These are phyloP conservation scores for Spongilla lacustris DNA, from an alignment of 37 sponge, comb jelly and placozoan genomes.

Conservation along the genomic window DNA sequence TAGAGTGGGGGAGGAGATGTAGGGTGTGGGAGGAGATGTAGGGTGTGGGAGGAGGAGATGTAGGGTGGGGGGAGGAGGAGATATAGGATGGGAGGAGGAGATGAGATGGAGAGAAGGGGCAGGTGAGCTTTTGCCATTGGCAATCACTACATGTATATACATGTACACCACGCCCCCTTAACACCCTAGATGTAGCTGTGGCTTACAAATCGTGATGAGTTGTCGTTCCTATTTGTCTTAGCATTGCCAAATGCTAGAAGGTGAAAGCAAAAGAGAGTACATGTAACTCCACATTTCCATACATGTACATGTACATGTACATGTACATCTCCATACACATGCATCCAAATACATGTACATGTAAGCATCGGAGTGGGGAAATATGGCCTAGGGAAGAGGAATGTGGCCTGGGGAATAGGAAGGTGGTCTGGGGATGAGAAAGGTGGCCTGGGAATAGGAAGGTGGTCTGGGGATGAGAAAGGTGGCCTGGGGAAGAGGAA, in stretches of 20 bases:
- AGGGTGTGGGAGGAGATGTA: background rate
- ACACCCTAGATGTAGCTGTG: background rate
- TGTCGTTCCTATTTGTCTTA: conserved; percentile 86
- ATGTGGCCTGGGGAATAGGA: too few relatives aligned
- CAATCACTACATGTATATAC: too few relatives aligned
- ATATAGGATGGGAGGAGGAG: background rate
- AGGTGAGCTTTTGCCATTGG: too few relatives aligned
- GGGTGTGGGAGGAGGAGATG: background rate
- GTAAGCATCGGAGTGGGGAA: too few relatives aligned
- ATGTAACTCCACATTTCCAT: background rate
- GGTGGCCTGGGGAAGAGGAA: too few relatives aligned
- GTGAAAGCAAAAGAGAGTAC: background rate
- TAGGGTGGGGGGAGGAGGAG: background rate
- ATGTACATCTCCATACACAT: background rate
- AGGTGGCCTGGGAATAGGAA: too few relatives aligned
- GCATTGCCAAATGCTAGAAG: conserved; percentile 92
- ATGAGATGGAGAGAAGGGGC: too few relatives aligned
- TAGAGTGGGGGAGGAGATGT: background rate
- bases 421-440: too few relatives aligned
- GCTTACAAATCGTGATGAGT: conserved; percentile 93
- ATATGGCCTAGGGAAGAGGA: too few relatives aligned
- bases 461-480: too few relatives aligned
- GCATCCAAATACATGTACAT: too few relatives aligned
- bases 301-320: background rate
- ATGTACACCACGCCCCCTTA: too few relatives aligned